These are phyloP conservation scores for Tapirus indicus DNA, from an alignment of 2,797 vertebrate species.

Conservation along the genomic window DNA sequence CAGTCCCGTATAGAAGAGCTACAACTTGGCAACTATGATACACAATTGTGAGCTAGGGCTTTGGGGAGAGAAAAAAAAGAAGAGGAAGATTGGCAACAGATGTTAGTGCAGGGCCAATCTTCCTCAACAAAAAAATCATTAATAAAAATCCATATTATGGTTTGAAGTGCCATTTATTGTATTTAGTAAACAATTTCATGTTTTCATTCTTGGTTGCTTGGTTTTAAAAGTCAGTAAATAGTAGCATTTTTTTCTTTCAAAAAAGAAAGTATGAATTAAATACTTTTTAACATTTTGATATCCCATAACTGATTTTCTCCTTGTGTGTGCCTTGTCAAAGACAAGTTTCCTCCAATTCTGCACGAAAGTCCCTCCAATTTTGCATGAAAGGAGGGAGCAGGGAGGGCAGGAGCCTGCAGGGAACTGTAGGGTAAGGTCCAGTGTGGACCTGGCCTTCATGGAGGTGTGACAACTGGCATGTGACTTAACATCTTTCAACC, in stretches of 20 bases:
- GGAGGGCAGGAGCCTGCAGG: not conserved
- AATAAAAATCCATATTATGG: not conserved
- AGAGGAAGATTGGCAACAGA: too few species aligned
- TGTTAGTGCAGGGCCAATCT: too few species aligned
- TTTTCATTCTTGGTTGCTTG: not conserved
- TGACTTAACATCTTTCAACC: not conserved
- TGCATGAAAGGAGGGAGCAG: not conserved
- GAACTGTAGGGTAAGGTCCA: not conserved
- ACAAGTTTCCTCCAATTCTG: not conserved
- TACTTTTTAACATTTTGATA: not conserved
- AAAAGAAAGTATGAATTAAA: not conserved
- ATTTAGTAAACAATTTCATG: not conserved
- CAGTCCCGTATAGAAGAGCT: too few species aligned
- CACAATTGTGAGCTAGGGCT: too few species aligned
- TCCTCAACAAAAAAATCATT: too few species aligned
- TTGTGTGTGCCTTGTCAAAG: not conserved
- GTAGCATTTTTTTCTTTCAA: not conserved
- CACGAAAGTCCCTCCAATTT: not conserved
- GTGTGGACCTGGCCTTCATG: not conserved
- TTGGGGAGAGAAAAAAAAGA: too few species aligned
- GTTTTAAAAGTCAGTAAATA: conserved; percentile 15
- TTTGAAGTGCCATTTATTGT: not conserved
- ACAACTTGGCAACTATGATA: too few species aligned
- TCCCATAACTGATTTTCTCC: not conserved
- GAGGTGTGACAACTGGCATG: not conserved